Conservation (phyloP, 1,140 invertebrate genomes). For the Meloidogyne exigua region DNA sequence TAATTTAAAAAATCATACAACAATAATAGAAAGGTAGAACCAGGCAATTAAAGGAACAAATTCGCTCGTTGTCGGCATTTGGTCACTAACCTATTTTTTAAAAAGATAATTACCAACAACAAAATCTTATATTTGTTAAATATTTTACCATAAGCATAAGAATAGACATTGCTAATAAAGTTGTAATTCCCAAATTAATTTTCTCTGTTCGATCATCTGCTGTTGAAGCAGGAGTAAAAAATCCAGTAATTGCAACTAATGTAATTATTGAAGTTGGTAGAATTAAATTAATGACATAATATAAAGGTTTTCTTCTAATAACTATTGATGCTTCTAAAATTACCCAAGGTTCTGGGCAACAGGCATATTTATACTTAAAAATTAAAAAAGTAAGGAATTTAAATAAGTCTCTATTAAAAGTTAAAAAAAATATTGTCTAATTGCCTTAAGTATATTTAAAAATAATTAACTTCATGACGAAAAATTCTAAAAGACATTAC, state of each 20-base stretch:
- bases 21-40: conserved; percentile 58
- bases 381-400: not conserved
- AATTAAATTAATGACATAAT: conserved; percentile 54
- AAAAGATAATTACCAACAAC: not conserved
- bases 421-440: conserved; percentile 3
- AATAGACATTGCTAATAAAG: conserved; percentile 60
- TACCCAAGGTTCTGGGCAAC: conserved; percentile 62
- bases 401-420: too few species aligned
- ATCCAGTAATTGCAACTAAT: conserved; percentile 61
- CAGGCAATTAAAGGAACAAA: conserved; percentile 62
- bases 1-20: conserved; percentile 12
- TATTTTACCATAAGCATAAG: conserved; percentile 59
- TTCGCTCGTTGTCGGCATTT: conserved; percentile 62
- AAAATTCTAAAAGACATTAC: conserved; percentile 57
- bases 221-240: conserved; percentile 62
- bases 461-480: conserved; percentile 53
- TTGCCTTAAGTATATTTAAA: not conserved
- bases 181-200: conserved; percentile 46
- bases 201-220: conserved; percentile 62
- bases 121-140: too few species aligned
- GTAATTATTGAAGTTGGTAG: conserved; percentile 61
- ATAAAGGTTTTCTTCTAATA: conserved; percentile 56
- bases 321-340: conserved; percentile 56
- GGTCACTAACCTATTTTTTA: conserved; percentile 35
- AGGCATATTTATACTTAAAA: conserved; percentile 62